A percentile compares a stretch with the other conserved stretches of the same genome.
Conservation (phyloP, 2,797 vertebrate species). For the Meriones psammophilus region DNA sequence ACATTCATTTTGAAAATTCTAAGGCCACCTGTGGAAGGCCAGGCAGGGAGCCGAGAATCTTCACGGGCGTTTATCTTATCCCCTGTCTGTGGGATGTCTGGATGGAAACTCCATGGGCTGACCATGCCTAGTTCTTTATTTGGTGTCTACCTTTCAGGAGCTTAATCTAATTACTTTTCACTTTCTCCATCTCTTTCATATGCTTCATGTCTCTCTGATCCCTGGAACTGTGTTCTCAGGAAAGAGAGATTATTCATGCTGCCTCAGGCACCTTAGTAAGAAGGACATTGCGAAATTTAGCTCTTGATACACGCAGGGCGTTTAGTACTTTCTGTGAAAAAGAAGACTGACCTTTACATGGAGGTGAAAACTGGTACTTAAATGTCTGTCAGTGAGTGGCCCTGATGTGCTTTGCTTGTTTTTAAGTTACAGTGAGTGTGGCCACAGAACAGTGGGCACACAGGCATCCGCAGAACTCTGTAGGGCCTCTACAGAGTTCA, state of each 20-base stretch:
- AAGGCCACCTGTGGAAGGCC: not conserved
- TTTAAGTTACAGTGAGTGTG: not conserved
- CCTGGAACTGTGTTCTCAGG: not conserved
- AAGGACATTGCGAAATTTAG: not conserved
- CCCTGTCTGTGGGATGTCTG: not conserved
- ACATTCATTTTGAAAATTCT: constrained; percentile 23
- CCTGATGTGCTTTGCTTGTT: not conserved
- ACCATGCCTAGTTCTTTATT: not conserved
- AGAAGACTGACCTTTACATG: constrained; percentile 18
- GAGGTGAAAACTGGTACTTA: not conserved
- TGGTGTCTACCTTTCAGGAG: not conserved
- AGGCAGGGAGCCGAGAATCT: not conserved
- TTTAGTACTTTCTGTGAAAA: not conserved
- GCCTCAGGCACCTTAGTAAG: not conserved
- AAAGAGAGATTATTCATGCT: not conserved
- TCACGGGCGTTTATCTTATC: not conserved
- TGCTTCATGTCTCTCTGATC: not conserved
- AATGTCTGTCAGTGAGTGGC: not conserved
- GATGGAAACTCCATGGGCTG: not conserved
- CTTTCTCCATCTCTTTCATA: not conserved
- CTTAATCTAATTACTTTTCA: not conserved
- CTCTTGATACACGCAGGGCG: not conserved
- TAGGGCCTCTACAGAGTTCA: not conserved
- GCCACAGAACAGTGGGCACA: not conserved
- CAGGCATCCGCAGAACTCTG: not conserved